Evolutionary conservation across 2,113 vertebrate species (phyloP).

Genomic region (Indicator maculatus): DNA sequence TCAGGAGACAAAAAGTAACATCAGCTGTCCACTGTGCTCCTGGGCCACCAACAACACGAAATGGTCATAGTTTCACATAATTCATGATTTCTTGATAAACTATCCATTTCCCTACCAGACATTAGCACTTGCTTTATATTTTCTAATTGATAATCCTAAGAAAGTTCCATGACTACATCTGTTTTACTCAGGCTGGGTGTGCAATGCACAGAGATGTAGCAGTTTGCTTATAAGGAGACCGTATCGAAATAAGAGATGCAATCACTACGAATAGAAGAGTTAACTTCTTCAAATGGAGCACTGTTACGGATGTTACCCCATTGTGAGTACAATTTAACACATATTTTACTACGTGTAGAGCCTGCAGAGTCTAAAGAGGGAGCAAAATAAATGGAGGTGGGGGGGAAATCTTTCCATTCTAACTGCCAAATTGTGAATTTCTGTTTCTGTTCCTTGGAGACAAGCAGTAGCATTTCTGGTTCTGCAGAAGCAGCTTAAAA

Average conservation of each 20-base stretch:
- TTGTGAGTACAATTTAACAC: background rate
- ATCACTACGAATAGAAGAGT: background rate
- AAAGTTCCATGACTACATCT: background rate
- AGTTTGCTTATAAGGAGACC: background rate
- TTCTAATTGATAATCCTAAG: background rate
- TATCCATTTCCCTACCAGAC: background rate
- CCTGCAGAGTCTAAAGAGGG: background rate
- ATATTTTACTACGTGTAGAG: background rate
- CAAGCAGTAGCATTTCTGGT: constrained; percentile 38
- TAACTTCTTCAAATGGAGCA: background rate
- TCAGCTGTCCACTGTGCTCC: background rate
- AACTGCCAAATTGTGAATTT: constrained; percentile 22
- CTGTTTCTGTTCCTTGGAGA: constrained; percentile 33
- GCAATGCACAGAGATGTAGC: background rate
- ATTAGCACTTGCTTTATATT: background rate
- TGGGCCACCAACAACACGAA: background rate
- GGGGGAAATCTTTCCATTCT: background rate
- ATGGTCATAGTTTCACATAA: background rate
- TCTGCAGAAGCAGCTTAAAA: constrained; percentile 49
- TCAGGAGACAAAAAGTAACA: background rate
- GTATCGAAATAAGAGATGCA: background rate
- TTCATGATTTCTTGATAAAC: background rate
- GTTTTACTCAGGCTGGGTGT: background rate
- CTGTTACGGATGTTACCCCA: background rate
- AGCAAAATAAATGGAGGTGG: background rate